Evolutionary conservation across 37 sponge, comb jelly and placozoan species (phyloP), one percentile per base, ranked within the genome.

Genomic region (Cliona cf. orientalis): DNA sequence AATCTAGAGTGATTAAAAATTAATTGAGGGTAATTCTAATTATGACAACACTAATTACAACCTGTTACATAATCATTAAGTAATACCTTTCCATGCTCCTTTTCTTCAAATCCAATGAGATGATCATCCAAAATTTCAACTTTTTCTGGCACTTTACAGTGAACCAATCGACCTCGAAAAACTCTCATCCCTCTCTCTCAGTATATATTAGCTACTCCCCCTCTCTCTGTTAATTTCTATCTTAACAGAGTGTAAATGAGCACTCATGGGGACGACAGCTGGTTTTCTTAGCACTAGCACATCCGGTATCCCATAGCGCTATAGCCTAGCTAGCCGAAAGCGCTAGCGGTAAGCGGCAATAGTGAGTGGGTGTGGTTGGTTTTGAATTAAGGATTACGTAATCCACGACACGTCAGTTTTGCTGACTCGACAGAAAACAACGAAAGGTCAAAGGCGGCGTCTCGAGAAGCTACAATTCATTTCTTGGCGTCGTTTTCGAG

Each of bases 71-170:
- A 11, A 29, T 72, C 11, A 72, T 2, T 9, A n/a, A 31, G 0
- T 33, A 38, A 57, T 46, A 80, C 80, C 71, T 70, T 69, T 69
- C 80, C 80, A 35, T 28, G 28, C 11, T 69, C 58, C 14, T 5
- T 41, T n/a, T 60, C 77, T 26, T 80, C 71, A 56, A 69, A 67
- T 3, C 80, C 80, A 39, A 80, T 80, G 57, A 80, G 25, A 45
- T 80, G 71, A 29, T 80, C 58, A 6, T 80, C 29, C 36, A 80
- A 42, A 21, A 69, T 29, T 17, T 57, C 6, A 17, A 69, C 36
- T 6, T 34, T 69, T 17, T 80, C 58, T 23, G 80, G 70, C 6
- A 25, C 28, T 1, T 1, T 29, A 4, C 37, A 80, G 34, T 80
- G 80, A 7, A 69, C 70, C 69, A 80, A 37, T 33, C 1, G 53